phyloP scores from a whole-genome alignment of 1,140 invertebrate species.

The Calephelis virginiensis region DNA sequence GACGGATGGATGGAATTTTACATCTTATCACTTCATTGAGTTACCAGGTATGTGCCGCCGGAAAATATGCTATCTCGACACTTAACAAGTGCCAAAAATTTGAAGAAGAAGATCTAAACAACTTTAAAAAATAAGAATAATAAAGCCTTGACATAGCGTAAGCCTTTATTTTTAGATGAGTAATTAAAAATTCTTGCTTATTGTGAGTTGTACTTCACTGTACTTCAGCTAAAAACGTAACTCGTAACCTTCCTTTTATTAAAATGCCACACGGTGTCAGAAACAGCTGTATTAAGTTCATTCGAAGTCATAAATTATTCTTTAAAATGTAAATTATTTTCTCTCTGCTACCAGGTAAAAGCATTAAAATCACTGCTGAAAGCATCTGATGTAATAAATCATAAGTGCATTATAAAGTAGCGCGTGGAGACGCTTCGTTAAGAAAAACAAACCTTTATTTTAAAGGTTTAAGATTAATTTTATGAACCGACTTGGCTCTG shows the following conservation, averaged over 20 bases:
- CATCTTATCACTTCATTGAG: too few relatives aligned
- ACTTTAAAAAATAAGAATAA: too few relatives aligned
- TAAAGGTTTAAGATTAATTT: constrained; percentile 44
- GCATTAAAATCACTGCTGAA: constrained; percentile 43
- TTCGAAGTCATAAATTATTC: constrained; percentile 16
- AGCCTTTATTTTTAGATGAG: too few relatives aligned
- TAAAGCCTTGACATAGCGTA: too few relatives aligned
- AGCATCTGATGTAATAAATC: constrained; percentile 58
- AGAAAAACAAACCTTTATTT: constrained; percentile 55
- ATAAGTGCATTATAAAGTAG: constrained; percentile 58
- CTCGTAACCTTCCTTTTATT: not conserved
- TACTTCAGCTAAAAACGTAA: constrained; percentile 6
- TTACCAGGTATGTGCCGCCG: too few relatives aligned
- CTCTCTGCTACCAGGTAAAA: constrained; percentile 32
- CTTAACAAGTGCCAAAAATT: too few relatives aligned
- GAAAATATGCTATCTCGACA: too few relatives aligned
- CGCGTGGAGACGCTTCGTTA: constrained; percentile 54
- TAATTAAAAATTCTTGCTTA: too few relatives aligned
- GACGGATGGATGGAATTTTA: too few relatives aligned
- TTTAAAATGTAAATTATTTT: constrained; percentile 20
- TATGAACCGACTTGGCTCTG: constrained; percentile 29
- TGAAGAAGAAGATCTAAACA: too few relatives aligned
- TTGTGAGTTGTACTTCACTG: not conserved
- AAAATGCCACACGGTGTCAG: constrained; percentile 16
- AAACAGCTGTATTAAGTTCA: constrained; percentile 17